These are phyloP conservation scores for Hermodice carunculata DNA, from an alignment of 2,888 invertebrate genomes.

Conservation along the genomic window DNA sequence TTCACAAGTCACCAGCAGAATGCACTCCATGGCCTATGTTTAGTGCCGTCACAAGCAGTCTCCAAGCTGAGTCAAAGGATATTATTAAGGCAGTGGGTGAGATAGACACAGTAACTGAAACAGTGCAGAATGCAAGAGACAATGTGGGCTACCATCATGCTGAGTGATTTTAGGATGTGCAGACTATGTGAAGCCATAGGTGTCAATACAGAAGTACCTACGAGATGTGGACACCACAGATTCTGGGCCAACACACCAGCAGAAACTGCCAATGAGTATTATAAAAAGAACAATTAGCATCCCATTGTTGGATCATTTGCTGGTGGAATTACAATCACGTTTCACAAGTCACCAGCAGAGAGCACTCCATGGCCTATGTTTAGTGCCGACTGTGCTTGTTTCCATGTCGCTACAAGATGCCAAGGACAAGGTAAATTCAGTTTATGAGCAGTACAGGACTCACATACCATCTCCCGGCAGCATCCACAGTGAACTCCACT, in stretches of 20 bases:
- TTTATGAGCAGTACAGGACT: neutral
- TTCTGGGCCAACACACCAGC: neutral
- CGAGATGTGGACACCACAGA: neutral
- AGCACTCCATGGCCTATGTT: neutral
- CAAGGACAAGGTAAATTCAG: neutral
- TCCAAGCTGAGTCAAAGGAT: neutral
- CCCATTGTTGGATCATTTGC: neutral
- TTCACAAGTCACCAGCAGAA: too few relatives aligned
- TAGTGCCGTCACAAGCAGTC: neutral
- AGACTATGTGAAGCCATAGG: neutral
- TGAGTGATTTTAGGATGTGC: neutral
- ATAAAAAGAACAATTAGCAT: neutral
- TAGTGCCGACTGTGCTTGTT: neutral
- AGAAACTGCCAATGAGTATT: neutral
- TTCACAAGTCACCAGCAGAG: neutral
- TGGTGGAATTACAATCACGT: neutral
- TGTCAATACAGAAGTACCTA: neutral
- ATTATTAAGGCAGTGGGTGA: neutral
- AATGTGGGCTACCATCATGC: slow-evolving; percentile 1
- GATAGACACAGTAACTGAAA: neutral
- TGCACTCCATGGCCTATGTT: too few relatives aligned
- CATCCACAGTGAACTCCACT: neutral
- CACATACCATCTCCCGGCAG: neutral
- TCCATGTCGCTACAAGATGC: neutral
- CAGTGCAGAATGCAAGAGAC: neutral